phyloP scores from a whole-genome alignment of 2,113 vertebrate species.

The Diglossa brunneiventris region DNA sequence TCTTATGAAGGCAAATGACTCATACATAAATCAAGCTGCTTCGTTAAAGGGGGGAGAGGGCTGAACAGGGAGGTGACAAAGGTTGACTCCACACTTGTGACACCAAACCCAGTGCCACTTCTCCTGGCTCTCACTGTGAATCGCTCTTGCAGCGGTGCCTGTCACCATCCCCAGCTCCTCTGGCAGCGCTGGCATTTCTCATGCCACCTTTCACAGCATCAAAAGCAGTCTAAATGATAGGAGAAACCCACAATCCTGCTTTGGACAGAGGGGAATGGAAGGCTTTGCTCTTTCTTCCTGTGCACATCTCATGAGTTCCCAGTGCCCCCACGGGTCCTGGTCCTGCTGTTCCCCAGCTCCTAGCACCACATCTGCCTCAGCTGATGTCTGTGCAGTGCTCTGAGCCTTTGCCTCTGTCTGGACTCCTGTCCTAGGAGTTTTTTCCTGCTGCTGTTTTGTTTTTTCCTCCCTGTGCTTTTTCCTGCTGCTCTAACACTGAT shows the following conservation, averaged over 20 bases:
- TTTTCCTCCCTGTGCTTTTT: background rate
- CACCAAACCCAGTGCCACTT: background rate
- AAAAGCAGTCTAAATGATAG: background rate
- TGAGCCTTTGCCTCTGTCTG: background rate
- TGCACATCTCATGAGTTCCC: rapidly evolving
- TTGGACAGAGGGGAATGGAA: background rate
- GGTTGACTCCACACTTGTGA: slow-evolving; percentile 54
- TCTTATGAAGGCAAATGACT: slow-evolving; percentile 72
- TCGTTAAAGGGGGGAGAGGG: slow-evolving; percentile 53
- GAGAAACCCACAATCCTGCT: background rate
- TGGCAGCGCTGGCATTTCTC: background rate
- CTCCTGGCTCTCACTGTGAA: background rate
- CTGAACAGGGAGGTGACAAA: slow-evolving; percentile 20
- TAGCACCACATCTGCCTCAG: rapidly evolving
- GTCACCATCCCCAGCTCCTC: background rate
- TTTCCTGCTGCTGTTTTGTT: too few relatives aligned
- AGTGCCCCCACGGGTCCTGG: rapidly evolving
- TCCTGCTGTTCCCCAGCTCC: background rate
- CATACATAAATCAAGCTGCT: slow-evolving; percentile 61
- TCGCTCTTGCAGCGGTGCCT: background rate
- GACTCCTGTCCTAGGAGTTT: background rate
- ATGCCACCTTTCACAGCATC: background rate
- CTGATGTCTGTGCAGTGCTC: background rate
- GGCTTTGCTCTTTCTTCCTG: background rate
- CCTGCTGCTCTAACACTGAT: background rate